Percentiles rank a stretch among this genome's conserved stretches.
Conservation (phyloP, 2,797 vertebrate species). For the Pipistrellus pygmaeus region DNA sequence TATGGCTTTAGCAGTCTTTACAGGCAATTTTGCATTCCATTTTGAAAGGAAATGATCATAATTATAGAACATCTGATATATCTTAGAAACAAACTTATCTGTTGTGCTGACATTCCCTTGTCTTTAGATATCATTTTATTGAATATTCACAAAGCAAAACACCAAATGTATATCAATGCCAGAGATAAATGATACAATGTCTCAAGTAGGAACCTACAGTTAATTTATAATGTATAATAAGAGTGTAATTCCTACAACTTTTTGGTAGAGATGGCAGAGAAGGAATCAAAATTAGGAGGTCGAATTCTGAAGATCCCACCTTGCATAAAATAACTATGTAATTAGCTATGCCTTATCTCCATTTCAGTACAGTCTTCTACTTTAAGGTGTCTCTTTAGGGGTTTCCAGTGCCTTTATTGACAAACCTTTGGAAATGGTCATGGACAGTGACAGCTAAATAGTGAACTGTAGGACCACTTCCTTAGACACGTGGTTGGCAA, state of each 20-base stretch:
- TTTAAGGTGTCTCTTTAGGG: neutral
- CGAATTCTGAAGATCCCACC: neutral
- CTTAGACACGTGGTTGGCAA: neutral
- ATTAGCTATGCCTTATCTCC: neutral
- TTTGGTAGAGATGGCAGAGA: constrained; percentile 66
- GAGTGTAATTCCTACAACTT: constrained; percentile 71
- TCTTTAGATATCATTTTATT: constrained; percentile 81
- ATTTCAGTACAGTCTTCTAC: constrained; percentile 38
- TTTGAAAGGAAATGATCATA: constrained; percentile 85
- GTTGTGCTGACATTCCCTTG: constrained; percentile 80
- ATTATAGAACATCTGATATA: constrained; percentile 80
- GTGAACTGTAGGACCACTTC: neutral
- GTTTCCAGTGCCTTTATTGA: neutral
- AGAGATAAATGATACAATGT: constrained; percentile 69
- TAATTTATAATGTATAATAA: constrained; percentile 69
- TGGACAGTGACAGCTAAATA: neutral
- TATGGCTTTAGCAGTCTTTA: constrained; percentile 83
- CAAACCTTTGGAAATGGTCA: neutral
- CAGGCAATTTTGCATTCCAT: constrained; percentile 79
- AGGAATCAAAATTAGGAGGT: neutral
- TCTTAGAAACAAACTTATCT: constrained; percentile 75
- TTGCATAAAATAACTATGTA: neutral
- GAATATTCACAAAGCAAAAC: constrained; percentile 77
- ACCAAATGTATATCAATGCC: constrained; percentile 66
- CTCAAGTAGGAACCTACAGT: constrained; percentile 74